Evolutionary conservation across 1,140 invertebrate genomes (phyloP), one percentile per base, ranked within the genome.

Genomic region (Glossosoma conforme): DNA sequence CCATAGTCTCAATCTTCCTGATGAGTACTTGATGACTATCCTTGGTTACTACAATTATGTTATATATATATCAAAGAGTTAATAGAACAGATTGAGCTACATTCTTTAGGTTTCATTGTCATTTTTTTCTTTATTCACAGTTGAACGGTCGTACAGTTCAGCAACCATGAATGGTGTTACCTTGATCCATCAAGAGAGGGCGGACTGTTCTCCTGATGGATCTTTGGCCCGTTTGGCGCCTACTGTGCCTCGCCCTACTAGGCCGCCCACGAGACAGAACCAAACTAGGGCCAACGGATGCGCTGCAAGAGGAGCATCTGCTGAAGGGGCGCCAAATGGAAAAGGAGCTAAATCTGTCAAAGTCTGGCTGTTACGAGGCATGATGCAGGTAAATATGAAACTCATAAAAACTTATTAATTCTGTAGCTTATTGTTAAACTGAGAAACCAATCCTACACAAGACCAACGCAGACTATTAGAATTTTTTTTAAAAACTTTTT

Each of bases 281-380:
- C 49, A 30, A 44, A 43, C 44, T n/a, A 48, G 44, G 28, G 41
- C 50, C 32, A 38, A 40, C 17, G 44, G 44, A 11, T 45, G 24
- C 40, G 15, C n/a, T n/a, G 19, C 20, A 42, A 35, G 38, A 24
- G 17, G 17, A 46, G 28, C 43, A 42, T 20, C 35, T 22, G 14
- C 44, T 41, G 24, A 17, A 42, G 24, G 33, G 42, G 42, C 21
- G 35, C 33, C 40, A 47, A 41, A 44, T 45, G 22, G 55, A 62
- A 30, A 55, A 60, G 35, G 48, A 60, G 13, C 57, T n/a, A n/a
- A 60, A 32, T 51, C 63, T 3, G 65, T 67, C 18, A 67, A 67
- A 49, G 58, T 66, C 24, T 67, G 64, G 65, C 52, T 67, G n/a
- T 61, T 65, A 28, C 62, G 61, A 43, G 62, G 64, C 44, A 63